phyloP scores from a whole-genome alignment of 2,797 vertebrate genomes.

The Moxostoma hubbsi region DNA sequence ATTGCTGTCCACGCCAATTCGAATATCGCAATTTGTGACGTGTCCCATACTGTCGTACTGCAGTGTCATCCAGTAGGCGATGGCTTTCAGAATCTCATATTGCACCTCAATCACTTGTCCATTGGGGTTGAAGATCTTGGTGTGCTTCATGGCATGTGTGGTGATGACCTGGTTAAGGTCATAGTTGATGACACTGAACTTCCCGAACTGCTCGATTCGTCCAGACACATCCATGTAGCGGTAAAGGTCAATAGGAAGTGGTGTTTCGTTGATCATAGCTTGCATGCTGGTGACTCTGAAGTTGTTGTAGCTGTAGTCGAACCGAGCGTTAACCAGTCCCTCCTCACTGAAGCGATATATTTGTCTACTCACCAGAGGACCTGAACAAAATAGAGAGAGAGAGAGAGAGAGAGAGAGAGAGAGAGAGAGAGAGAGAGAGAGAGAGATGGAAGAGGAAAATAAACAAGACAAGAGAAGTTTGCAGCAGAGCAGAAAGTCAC shows the following conservation, averaged over 20 bases:
- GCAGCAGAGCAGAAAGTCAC: slow-evolving; percentile 2
- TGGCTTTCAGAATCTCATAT: slow-evolving; percentile 97
- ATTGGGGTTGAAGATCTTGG: slow-evolving; percentile 95
- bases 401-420: background rate
- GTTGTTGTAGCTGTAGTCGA: slow-evolving; percentile 99
- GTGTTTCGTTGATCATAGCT: slow-evolving; percentile 97
- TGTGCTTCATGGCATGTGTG: slow-evolving; percentile 98
- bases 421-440: background rate
- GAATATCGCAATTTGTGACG: slow-evolving; percentile 91
- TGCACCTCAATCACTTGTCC: slow-evolving; percentile 98
- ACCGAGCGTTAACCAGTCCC: slow-evolving; percentile 94
- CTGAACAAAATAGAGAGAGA: slow-evolving; percentile 64
- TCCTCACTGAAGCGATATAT: slow-evolving; percentile 98
- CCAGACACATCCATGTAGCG: slow-evolving; percentile 97
- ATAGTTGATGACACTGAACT: slow-evolving; percentile 98
- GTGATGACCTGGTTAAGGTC: slow-evolving; percentile 98
- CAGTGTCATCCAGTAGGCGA: slow-evolving; percentile 99
- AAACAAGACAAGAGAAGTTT: slow-evolving; percentile 11
- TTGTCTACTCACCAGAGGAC: slow-evolving; percentile 93
- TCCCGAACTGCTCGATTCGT: slow-evolving; percentile 95
- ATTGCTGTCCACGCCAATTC: slow-evolving; percentile 94
- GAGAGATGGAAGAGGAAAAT: background rate
- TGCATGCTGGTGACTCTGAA: slow-evolving; percentile 99
- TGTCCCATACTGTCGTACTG: slow-evolving; percentile 95
- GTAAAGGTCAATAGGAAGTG: slow-evolving; percentile 96